phyloP scores from a whole-genome alignment of 2,113 vertebrate genomes.

The Dicerorhinus sumatrensis region DNA sequence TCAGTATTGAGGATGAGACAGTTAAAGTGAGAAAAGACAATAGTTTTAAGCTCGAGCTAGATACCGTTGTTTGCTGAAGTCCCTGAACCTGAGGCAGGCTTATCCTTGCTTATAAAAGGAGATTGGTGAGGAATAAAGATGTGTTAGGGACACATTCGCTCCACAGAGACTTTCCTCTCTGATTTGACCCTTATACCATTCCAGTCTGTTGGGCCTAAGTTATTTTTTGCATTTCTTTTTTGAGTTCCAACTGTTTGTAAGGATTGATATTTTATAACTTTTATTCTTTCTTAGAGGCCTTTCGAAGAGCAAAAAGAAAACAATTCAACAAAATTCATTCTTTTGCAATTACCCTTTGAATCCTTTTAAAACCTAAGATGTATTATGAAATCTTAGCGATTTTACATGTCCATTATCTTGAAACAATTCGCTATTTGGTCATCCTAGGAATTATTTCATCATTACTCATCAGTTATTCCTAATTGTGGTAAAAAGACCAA shows the following conservation, averaged over 20 bases:
- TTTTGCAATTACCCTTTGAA: neutral
- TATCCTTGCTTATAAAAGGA: neutral
- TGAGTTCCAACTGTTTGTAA: neutral
- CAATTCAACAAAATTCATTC: neutral
- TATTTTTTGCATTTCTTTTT: slow-evolving; percentile 28
- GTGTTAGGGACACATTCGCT: neutral
- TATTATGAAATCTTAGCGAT: neutral
- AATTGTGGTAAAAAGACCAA: slow-evolving; percentile 37
- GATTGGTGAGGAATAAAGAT: neutral
- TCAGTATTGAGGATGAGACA: neutral
- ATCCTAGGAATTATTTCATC: slow-evolving; percentile 33
- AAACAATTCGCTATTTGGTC: slow-evolving; percentile 22
- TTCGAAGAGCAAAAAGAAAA: neutral
- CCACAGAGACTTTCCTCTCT: neutral
- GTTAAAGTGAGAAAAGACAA: neutral
- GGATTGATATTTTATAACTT: neutral
- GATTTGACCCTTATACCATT: neutral
- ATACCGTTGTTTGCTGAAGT: neutral
- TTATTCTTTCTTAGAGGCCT: neutral
- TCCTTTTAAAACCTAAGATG: neutral
- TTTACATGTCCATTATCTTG: slow-evolving; percentile 38
- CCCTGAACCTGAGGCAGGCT: neutral
- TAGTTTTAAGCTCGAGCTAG: neutral
- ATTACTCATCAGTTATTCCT: neutral
- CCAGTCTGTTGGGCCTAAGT: neutral